phyloP scores from a whole-genome alignment of 1,140 invertebrate genomes.

The Drosophila truncata region DNA sequence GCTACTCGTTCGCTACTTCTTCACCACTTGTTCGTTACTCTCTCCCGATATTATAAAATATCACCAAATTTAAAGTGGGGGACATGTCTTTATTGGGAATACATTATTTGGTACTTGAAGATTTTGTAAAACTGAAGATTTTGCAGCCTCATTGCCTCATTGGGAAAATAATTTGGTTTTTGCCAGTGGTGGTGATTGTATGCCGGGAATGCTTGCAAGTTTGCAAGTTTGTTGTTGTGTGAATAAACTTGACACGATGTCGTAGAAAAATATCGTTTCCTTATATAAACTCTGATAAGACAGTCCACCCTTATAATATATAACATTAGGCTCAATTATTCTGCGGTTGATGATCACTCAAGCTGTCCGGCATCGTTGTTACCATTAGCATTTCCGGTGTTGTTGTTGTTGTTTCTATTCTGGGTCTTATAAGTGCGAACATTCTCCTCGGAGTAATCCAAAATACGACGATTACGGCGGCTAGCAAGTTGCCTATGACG shows the following conservation, averaged over 20 bases:
- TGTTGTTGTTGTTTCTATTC: neutral
- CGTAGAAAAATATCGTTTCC: neutral
- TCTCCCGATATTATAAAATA: too few relatives aligned
- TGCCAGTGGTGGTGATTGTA: neutral
- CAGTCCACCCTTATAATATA: neutral
- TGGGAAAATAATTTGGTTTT: neutral
- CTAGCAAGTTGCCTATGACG: slow-evolving; percentile 96
- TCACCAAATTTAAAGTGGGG: neutral
- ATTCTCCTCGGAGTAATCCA: slow-evolving; percentile 92
- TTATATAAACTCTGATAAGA: neutral
- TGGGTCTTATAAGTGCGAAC: slow-evolving; percentile 82
- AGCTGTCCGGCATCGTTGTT: too few relatives aligned
- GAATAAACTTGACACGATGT: too few relatives aligned
- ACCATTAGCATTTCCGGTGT: slow-evolving; percentile 3
- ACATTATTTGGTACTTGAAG: neutral
- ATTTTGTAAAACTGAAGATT: neutral
- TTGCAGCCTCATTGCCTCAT: neutral
- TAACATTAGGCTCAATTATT: neutral
- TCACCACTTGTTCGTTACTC: too few relatives aligned
- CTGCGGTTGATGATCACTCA: neutral
- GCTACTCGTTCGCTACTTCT: too few relatives aligned
- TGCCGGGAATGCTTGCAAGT: neutral
- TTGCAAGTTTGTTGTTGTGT: too few relatives aligned
- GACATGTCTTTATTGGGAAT: neutral
- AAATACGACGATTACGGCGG: slow-evolving; percentile 92